Base-by-base conservation (phyloP, 2,888 invertebrate genomes). In the Eucera pruinosa region DNA sequence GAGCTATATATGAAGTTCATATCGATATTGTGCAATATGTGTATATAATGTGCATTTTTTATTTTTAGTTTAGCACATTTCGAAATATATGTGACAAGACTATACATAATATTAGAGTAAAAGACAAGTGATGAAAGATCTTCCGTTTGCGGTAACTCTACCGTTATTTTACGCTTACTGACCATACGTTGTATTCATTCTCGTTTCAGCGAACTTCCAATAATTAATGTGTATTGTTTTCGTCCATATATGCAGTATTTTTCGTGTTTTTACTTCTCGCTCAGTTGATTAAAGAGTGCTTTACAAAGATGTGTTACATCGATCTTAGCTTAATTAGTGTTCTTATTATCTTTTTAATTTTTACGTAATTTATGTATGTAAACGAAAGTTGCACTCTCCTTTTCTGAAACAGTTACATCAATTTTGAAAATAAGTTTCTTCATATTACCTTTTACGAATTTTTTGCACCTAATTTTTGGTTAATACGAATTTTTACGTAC, bases 131-230 rank as follows among this genome's bases (percentile, higher is more conserved):
- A 57, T 20, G 48, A 60, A 48, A 55, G 54, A 13, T 23, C 54
- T 69, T 61, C 41, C 55, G 47, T 62, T 55, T 41, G 41, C 62
- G 60, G 55, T 27, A 61, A 62, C 33, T 62, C 33, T 50, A 74
- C 73, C 73, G 70, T 74, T 74, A 74, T 62, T 62, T 74, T 62
- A 69, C 61, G 73, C 61, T 61, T 61, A 69, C 55, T 45, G 70
- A 61, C 57, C 69, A 20, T 41, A 54, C 36, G 70, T 61, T 70
- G 36, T 48, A 57, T 18, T 36, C 73, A 74, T 74, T 74, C 70
- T 43, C 55, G 55, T 70, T 70, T 47, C 54, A 50, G 25, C n/a
- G 25, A 57, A 41, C 33, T 41, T 73, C 55, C 70, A 62, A 54
- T 61, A 48, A 73, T 55, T 55, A 30, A 30, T 70, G 48, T 36